A percentile compares a stretch with the other conserved stretches of the same genome.
Conservation (phyloP, 2,113 vertebrate genomes). For the Thamnophis sirtalis region DNA sequence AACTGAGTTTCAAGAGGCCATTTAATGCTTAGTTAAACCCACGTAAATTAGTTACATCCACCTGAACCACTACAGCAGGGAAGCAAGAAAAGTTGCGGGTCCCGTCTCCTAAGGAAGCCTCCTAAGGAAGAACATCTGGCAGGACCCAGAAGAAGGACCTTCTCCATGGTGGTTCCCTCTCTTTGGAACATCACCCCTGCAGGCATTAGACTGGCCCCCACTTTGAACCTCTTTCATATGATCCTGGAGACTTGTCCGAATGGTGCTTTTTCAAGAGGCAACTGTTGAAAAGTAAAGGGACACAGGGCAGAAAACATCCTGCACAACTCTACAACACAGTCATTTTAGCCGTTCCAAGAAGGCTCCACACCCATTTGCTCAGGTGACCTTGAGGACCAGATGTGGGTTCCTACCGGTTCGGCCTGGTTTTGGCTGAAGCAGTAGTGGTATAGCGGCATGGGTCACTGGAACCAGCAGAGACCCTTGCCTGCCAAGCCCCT, state of each 20-base stretch:
- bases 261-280: not conserved
- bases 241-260: not conserved
- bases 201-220: not conserved
- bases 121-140: not conserved
- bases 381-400: not conserved
- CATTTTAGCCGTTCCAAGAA: not conserved
- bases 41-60: not conserved
- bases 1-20: not conserved
- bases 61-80: not conserved
- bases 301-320: not conserved
- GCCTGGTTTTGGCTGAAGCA: too few relatives aligned
- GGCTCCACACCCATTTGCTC: not conserved
- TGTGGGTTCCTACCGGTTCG: too few relatives aligned
- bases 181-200: not conserved
- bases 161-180: too few relatives aligned
- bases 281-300: not conserved
- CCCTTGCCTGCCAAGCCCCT: too few relatives aligned
- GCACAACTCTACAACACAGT: not conserved
- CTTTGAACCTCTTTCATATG: not conserved
- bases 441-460: too few relatives aligned
- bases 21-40: not conserved
- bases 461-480: too few relatives aligned
- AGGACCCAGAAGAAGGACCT: not conserved
- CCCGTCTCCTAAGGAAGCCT: too few relatives aligned
- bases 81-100: not conserved